phyloP scores from a whole-genome alignment of 2,888 invertebrate species.

The Autographa gamma region DNA sequence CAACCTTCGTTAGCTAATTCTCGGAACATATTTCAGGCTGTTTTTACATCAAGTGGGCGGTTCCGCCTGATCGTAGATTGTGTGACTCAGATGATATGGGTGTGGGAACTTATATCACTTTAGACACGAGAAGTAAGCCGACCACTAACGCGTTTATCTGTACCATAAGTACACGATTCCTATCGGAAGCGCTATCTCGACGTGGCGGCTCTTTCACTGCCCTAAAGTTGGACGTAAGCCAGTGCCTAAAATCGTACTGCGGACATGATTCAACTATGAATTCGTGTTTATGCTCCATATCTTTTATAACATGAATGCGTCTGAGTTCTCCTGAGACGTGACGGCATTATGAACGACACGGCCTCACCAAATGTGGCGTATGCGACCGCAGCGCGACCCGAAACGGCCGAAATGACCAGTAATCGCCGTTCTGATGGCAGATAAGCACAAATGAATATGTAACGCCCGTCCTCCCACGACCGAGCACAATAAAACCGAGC shows the following conservation, averaged over 20 bases:
- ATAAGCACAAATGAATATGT: conserved; percentile 87
- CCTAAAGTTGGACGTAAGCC: conserved; percentile 81
- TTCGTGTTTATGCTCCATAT: conserved; percentile 71
- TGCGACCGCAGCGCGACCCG: conserved; percentile 70
- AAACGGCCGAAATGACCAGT: conserved; percentile 78
- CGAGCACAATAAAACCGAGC: conserved; percentile 77
- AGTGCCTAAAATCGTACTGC: conserved; percentile 80
- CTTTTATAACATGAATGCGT: conserved; percentile 71
- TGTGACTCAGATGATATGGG: conserved; percentile 81
- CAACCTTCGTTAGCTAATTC: conserved; percentile 69
- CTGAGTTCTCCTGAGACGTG: conserved; percentile 70
- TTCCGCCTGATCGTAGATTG: conserved; percentile 76
- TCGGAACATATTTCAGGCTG: conserved; percentile 74
- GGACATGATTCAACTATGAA: conserved; percentile 76
- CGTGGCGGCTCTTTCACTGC: conserved; percentile 66
- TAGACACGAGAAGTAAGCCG: conserved; percentile 66
- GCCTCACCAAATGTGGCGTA: conserved; percentile 75
- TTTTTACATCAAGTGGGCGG: conserved; percentile 81
- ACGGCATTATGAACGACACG: conserved; percentile 66
- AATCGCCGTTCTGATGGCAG: conserved; percentile 81
- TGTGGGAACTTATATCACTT: conserved; percentile 80
- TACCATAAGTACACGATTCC: conserved; percentile 72
- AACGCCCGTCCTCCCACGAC: conserved; percentile 84
- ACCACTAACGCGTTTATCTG: conserved; percentile 73
- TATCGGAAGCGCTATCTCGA: conserved; percentile 74